Base-by-base conservation (phyloP, 2,888 invertebrate species). In the Tridacna gigas region DNA sequence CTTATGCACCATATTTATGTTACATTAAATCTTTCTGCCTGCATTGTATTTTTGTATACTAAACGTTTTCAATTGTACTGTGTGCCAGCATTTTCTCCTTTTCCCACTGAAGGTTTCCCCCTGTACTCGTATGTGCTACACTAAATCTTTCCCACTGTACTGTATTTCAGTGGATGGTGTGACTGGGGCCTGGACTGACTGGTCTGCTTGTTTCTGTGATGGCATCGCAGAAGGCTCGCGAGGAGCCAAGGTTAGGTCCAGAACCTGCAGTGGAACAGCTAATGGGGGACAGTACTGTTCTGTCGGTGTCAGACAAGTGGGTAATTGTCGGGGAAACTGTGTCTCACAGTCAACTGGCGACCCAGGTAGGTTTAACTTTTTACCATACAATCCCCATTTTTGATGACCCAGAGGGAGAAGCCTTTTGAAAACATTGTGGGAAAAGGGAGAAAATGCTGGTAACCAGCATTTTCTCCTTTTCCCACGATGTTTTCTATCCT, bases 191-290 rank as follows among this genome's bases (percentile, higher is more conserved):
- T 84, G 84, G 84, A 63, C 66, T 25, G 61, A 51, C 15, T 84
- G 84, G 84, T 74, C 81, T 18, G 84, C 76, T 13, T 84, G 84
- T 77, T 74, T 65, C 67, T 84, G 84, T 74, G 79, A 69, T 37
- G 84, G 79, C n/a, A 56, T 63, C 0, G 69, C 69, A n/a, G 25
- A 25, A 15, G 67, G 75, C 12, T 61, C 75, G 13, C 37, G 37
- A 22, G 75, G 75, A 5, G 45, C 37, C 13, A 47, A 45, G 13
- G 28, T n/a, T 22, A 20, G 75, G 45, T 18, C 47, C 20, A 5
- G 47, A 5, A 28, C 28, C 28, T 75, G 75, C 47, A 63, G 22
- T 18, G 75, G 75, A 20, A 47, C 63, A 18, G 65, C 63, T 26
- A 75, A 75, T 65, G 45, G 63, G n/a, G 75, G 75, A 7, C 2